Conservation (phyloP, 2,888 invertebrate genomes). For the Chymomyza fuscimana region DNA sequence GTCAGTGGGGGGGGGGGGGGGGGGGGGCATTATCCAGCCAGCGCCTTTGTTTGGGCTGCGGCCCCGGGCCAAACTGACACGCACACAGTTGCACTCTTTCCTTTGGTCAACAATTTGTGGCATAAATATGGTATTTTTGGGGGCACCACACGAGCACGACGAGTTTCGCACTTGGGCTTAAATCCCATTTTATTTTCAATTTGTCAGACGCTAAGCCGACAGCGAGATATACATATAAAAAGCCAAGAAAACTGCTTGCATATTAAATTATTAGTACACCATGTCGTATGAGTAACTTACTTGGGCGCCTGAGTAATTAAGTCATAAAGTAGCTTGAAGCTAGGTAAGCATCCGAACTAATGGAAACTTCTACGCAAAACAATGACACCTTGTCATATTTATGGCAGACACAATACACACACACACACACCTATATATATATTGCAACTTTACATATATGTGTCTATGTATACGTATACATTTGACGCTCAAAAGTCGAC, state of each 20-base stretch:
- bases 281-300: constrained; percentile 61
- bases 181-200: constrained; percentile 71
- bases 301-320: constrained; percentile 22
- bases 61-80: constrained; percentile 5
- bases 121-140: background rate
- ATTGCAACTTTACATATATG: background rate
- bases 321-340: constrained; percentile 20
- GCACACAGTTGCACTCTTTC: background rate
- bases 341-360: background rate
- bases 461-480: too few species aligned
- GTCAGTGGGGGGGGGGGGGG: background rate
- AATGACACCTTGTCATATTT: constrained; percentile 67
- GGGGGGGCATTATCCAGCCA: background rate
- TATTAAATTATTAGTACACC: constrained; percentile 67
- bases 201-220: constrained; percentile 56
- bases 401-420: constrained; percentile 30
- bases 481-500: constrained; percentile 31
- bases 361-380: constrained; percentile 36
- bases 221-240: constrained; percentile 9
- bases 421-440: background rate
- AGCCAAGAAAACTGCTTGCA: constrained; percentile 17
- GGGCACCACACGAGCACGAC: background rate
- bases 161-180: constrained; percentile 54
- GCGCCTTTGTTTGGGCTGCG: constrained; percentile 1
- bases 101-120: background rate